These are phyloP conservation scores for Chalcis sispes DNA, from an alignment of 2,888 invertebrate species.

Conservation along the genomic window DNA sequence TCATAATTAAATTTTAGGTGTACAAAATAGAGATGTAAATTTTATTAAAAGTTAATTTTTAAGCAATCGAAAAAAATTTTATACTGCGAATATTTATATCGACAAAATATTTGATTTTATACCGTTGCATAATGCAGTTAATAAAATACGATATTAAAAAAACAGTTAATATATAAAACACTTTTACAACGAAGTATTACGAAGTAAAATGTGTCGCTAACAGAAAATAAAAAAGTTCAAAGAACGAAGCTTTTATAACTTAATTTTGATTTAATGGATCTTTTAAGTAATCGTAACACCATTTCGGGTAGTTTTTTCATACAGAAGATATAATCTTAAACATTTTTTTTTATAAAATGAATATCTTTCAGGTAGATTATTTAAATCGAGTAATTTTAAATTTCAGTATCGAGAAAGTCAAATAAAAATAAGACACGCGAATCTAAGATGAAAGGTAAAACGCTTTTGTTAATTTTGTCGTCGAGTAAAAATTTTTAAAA, in stretches of 20 bases:
- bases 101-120: too few relatives aligned
- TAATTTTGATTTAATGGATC: slow-evolving; percentile 47
- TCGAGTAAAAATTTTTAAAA: too few relatives aligned
- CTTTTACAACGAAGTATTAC: not conserved
- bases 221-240: slow-evolving; percentile 33
- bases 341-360: slow-evolving; percentile 49
- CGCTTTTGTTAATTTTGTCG: slow-evolving; percentile 36
- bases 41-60: too few relatives aligned
- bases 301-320: slow-evolving; percentile 51
- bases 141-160: too few relatives aligned
- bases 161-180: not conserved
- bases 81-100: too few relatives aligned
- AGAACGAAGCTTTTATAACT: slow-evolving; percentile 51
- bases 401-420: slow-evolving; percentile 30
- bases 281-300: slow-evolving; percentile 56
- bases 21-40: too few relatives aligned
- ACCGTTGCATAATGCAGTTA: not conserved
- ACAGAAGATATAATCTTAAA: not conserved
- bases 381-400: slow-evolving; percentile 53
- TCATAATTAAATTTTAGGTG: too few relatives aligned
- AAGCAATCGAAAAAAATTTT: too few relatives aligned
- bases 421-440: not conserved
- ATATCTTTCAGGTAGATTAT: slow-evolving; percentile 51
- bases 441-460: slow-evolving; percentile 17
- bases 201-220: slow-evolving; percentile 25